Percentiles rank a stretch among this genome's conserved stretches.
These are phyloP conservation scores for Prosopocoilus inquinatus DNA, from an alignment of 2,888 invertebrate species.

Conservation along the genomic window DNA sequence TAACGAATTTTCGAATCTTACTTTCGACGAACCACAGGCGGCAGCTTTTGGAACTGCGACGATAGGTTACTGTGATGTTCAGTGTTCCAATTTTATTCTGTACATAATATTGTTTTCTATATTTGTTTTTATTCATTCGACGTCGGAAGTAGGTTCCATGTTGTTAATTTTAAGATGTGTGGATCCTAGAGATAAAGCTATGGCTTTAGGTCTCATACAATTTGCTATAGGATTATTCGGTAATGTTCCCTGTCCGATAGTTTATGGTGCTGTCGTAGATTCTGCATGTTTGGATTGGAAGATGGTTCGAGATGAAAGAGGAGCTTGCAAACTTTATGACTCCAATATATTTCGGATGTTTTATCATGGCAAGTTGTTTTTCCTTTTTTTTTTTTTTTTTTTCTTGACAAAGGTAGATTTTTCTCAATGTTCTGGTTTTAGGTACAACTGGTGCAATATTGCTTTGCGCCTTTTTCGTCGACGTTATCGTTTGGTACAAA, in stretches of 20 bases:
- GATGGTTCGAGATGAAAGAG: conserved; percentile 73
- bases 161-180: conserved; percentile 87
- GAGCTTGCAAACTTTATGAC: conserved; percentile 88
- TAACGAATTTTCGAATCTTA: conserved; percentile 14
- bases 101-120: conserved; percentile 82
- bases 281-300: conserved; percentile 89
- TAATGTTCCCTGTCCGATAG: conserved; percentile 92
- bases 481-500: conserved; percentile 85
- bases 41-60: conserved; percentile 57
- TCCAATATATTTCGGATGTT: conserved; percentile 78
- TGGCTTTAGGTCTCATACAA: conserved; percentile 92
- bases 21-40: conserved; percentile 13
- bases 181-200: conserved; percentile 88
- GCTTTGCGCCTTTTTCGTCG: conserved; percentile 84
- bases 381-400: not conserved
- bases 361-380: conserved; percentile 68
- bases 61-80: conserved; percentile 76
- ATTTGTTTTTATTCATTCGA: conserved; percentile 89
- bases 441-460: conserved; percentile 84
- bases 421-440: conserved; percentile 44
- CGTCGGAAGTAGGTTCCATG: conserved; percentile 90
- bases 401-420: conserved; percentile 12
- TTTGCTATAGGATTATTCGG: conserved; percentile 92
- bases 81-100: conserved; percentile 75
- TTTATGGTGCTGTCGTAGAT: conserved; percentile 90